Conservation (phyloP, 2,888 invertebrate species). For the Amphipoea lucens region DNA sequence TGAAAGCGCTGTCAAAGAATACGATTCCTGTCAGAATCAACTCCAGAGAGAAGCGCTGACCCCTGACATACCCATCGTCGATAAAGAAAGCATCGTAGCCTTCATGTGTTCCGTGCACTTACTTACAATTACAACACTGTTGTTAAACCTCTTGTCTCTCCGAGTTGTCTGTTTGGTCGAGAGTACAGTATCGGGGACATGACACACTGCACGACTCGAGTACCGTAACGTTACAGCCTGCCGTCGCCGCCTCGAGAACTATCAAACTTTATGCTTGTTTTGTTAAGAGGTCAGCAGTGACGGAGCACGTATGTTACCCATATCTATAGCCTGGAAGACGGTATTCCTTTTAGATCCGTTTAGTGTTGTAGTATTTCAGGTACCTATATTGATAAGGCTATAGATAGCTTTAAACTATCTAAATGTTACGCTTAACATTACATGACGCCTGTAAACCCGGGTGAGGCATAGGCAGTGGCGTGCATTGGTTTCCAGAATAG, state of each 20-base stretch:
- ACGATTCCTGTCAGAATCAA: neutral
- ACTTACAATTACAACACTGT: neutral
- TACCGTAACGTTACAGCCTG: neutral
- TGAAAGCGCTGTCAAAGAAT: too few relatives aligned
- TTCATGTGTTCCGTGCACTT: too few relatives aligned
- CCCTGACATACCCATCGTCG: neutral
- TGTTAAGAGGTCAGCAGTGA: conserved; percentile 15
- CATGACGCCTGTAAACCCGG: neutral
- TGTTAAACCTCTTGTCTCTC: neutral
- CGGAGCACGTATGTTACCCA: neutral
- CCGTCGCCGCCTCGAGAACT: neutral
- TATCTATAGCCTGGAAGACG: neutral
- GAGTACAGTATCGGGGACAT: conserved; percentile 9
- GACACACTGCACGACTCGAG: neutral
- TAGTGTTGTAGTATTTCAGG: too few relatives aligned
- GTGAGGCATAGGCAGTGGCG: neutral
- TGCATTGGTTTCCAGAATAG: too few relatives aligned
- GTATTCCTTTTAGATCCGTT: neutral
- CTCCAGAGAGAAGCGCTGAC: neutral
- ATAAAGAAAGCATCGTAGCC: neutral
- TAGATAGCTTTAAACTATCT: too few relatives aligned
- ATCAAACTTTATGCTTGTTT: conserved; percentile 15
- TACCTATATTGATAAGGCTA: too few relatives aligned
- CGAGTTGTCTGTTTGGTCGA: neutral
- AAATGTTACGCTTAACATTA: neutral